phyloP scores from a whole-genome alignment of 2,113 vertebrate species.

The Calyptomena viridis region DNA sequence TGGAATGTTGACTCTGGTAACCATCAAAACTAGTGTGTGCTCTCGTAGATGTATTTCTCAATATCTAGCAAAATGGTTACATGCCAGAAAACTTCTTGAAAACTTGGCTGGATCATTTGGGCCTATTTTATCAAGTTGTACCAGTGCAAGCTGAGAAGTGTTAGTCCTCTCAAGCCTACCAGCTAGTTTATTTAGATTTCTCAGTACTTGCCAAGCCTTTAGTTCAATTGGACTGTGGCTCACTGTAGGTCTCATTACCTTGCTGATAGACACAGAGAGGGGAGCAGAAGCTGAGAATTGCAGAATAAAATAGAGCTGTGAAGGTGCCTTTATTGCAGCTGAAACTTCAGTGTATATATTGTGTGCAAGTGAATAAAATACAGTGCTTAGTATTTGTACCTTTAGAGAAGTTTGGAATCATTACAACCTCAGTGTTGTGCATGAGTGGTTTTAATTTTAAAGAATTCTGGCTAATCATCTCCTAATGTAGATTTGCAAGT shows the following conservation, averaged over 20 bases:
- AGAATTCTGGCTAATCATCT: not conserved
- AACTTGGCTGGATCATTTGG: slow-evolving; percentile 14
- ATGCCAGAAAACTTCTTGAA: not conserved
- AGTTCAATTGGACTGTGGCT: slow-evolving; percentile 1
- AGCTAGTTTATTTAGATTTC: slow-evolving; percentile 19
- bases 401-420: not conserved
- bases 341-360: not conserved
- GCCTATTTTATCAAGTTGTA: slow-evolving; percentile 5
- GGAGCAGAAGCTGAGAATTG: not conserved
- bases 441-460: not conserved
- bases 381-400: not conserved
- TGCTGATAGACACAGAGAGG: not conserved
- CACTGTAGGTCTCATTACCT: not conserved
- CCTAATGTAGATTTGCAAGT: not conserved
- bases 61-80: not conserved
- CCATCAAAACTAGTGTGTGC: not conserved
- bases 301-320: not conserved
- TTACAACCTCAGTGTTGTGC: not conserved
- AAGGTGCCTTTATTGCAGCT: not conserved
- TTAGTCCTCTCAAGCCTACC: not conserved
- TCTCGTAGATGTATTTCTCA: slow-evolving; percentile 13
- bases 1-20: not conserved
- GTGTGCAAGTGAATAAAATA: not conserved
- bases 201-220: not conserved
- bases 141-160: not conserved